Evolutionary conservation across 2,113 vertebrate species (phyloP).

Genomic region (Ciconia boyciana): DNA sequence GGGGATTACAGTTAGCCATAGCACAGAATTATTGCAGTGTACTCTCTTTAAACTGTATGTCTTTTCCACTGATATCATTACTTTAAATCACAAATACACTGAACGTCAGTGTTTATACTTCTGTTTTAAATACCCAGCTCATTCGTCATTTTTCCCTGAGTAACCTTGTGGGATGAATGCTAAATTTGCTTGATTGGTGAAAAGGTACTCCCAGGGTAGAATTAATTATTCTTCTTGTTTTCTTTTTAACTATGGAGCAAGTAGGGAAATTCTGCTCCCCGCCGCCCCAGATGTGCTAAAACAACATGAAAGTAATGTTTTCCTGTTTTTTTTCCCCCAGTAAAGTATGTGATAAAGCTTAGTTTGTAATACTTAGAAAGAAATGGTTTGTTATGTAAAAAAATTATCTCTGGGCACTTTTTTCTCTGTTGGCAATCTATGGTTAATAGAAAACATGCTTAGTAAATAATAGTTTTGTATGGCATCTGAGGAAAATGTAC

Average conservation of each 20-base stretch:
- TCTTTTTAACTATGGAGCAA: not conserved
- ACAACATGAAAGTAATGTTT: not conserved
- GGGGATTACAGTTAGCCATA: not conserved
- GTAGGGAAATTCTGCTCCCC: not conserved
- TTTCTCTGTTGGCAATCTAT: conserved; percentile 40
- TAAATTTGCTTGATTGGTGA: not conserved
- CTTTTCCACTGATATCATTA: not conserved
- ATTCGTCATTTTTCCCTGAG: not conserved
- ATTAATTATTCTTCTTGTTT: not conserved
- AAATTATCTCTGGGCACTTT: conserved; percentile 16
- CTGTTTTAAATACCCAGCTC: not conserved
- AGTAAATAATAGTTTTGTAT: conserved; percentile 57
- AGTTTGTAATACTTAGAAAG: not conserved
- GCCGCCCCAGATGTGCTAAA: not conserved
- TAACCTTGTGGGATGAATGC: not conserved
- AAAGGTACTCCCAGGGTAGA: not conserved
- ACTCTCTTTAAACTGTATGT: not conserved
- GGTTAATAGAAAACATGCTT: conserved; percentile 65
- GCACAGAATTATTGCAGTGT: not conserved
- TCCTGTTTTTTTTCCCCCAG: rapidly evolving
- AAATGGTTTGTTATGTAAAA: not conserved
- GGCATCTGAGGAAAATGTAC: conserved; percentile 61
- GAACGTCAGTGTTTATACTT: not conserved
- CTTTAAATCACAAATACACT: not conserved
- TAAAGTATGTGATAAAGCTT: not conserved